Conservation (phyloP, 2,113 vertebrate species). For the Colinus virginianus region DNA sequence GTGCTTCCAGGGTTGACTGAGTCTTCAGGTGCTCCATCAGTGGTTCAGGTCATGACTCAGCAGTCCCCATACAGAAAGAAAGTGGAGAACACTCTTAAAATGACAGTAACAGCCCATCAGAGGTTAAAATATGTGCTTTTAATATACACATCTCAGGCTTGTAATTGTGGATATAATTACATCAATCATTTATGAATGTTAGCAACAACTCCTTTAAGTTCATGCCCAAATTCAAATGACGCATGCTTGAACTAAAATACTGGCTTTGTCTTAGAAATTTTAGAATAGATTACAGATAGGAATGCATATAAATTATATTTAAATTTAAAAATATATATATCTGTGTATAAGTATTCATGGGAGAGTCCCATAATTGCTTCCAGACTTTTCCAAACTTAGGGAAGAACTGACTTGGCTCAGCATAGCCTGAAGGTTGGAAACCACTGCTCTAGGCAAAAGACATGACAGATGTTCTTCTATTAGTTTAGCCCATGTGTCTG, state of each 20-base stretch:
- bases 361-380: conserved; percentile 50
- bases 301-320: neutral
- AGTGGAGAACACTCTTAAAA: neutral
- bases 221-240: neutral
- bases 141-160: neutral
- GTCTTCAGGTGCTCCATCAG: no score
- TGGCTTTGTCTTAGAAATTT: neutral
- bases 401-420: conserved; percentile 26
- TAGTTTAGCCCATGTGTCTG: neutral
- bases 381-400: conserved; percentile 38
- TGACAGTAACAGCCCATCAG: neutral
- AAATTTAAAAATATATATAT: neutral
- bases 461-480: conserved; percentile 49
- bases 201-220: neutral
- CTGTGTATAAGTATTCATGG: conserved; percentile 14
- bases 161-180: neutral
- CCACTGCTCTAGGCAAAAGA: conserved; percentile 67
- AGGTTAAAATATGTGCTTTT: neutral
- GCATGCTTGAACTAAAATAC: neutral
- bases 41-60: no score
- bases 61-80: no score
- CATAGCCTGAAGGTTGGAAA: conserved; percentile 67
- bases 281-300: conserved; percentile 7
- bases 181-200: neutral
- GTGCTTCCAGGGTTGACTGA: no score